These are phyloP conservation scores for Archaeoteleia sp. DNA, from an alignment of 2,888 invertebrate genomes.

Conservation along the genomic window DNA sequence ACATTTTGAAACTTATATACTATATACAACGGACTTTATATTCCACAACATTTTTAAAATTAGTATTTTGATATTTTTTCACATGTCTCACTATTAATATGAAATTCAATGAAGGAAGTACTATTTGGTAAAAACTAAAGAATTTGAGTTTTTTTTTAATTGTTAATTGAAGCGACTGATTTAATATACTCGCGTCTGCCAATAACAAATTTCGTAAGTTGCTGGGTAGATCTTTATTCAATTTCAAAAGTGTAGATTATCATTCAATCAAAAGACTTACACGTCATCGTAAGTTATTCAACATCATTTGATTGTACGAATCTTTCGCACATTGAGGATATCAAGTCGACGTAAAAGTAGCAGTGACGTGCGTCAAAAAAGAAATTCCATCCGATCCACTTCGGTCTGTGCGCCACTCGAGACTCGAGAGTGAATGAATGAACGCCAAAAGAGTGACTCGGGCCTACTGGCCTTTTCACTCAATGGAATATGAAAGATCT, in stretches of 20 bases:
- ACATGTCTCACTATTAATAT: no score
- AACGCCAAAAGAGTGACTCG: conserved; percentile 58
- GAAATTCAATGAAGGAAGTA: no score
- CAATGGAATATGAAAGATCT: conserved; percentile 66
- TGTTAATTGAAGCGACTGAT: no score
- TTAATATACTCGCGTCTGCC: no score
- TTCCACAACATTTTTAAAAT: no score
- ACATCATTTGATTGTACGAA: conserved; percentile 52
- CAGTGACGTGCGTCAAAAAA: conserved; percentile 62
- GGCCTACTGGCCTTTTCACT: conserved; percentile 56
- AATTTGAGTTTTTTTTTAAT: no score
- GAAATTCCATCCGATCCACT: conserved; percentile 68
- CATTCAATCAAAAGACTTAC: conserved; percentile 38
- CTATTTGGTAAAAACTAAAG: no score
- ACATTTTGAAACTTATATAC: no score
- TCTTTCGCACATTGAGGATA: conserved; percentile 45
- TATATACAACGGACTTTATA: no score
- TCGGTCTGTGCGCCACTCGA: conserved; percentile 65
- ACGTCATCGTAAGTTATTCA: conserved; percentile 49
- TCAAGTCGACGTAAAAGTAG: conserved; percentile 53
- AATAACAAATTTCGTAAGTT: no score
- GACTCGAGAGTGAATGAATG: conserved; percentile 64
- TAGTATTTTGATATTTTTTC: no score
- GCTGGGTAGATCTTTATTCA: conserved; percentile 11
- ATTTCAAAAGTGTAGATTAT: conserved; percentile 50